Base-by-base conservation (phyloP, 2,888 invertebrate genomes). In the Cetonia aurata region DNA sequence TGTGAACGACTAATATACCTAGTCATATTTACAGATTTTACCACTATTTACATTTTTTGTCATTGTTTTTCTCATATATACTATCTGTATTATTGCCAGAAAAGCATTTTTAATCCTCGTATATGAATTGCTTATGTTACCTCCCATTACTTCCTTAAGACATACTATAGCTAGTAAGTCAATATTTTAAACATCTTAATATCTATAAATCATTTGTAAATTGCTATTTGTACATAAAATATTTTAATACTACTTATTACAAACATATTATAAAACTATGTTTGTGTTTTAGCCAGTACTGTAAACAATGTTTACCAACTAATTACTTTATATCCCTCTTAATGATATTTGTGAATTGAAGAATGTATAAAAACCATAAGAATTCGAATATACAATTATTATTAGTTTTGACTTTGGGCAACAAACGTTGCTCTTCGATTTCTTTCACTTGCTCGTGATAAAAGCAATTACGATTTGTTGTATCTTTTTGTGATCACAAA, bases 91-190 rank as follows among this genome's bases (percentile, higher is more conserved):
- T 25, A 4, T 25, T 25, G 25, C 4, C 25, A 25, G 25, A 1
- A 25, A 25, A 25, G 25, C 25, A 25, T 48, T 13, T 17, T 15
- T 48, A 48, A 48, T 48, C 13, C 48, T 48, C 10, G 48, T 48
- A 48, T 48, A 48, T 48, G 17, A 48, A 48, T 15, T 48, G 48
- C 48, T n/a, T 17, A 48, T 48, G 17, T 48, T n/a, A 48, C 48
- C n/a, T 48, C 48, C 13, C 48, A 48, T n/a, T 17, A 48, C 48
- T 17, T 17, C 8, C 48, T 48, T 48, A 48, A 48, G 10, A 48
- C 48, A 48, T 48, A 48, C 13, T 15, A n/a, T 44, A 10, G 13
- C 48, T 48, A 48, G 48, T 48, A 4, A 48, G 13, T 48, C 25
- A 25, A n/a, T n/a, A n/a, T n/a, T 25, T n/a, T 48, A n/a, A 48